A percentile compares a stretch with the other conserved stretches of the same genome.
Evolutionary conservation across 2,888 invertebrate genomes (phyloP).

Genomic region (Magallana nippona): DNA sequence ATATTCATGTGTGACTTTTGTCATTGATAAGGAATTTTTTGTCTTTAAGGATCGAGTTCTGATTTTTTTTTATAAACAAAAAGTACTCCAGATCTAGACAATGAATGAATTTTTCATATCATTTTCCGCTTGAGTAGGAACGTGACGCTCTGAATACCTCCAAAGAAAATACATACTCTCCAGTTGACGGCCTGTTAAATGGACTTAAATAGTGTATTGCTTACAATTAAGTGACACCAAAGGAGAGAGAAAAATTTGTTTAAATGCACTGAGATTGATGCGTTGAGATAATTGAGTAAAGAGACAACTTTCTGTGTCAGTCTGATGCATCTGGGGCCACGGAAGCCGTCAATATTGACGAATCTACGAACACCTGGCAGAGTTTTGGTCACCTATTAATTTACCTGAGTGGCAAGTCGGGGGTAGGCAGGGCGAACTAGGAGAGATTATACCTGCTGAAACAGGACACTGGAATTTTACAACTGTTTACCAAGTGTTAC

Average conservation of each 20-base stretch:
- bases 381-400: not conserved
- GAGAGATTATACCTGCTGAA: not conserved
- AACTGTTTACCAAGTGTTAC: not conserved
- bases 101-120: conserved; percentile 20
- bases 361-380: conserved; percentile 2
- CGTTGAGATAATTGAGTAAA: not conserved
- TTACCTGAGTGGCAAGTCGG: not conserved
- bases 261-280: conserved; percentile 6
- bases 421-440: not conserved
- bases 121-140: conserved; percentile 25
- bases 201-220: conserved; percentile 9
- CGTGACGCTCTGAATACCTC: not conserved
- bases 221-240: not conserved
- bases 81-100: no score
- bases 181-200: not conserved
- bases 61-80: not conserved
- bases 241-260: not conserved
- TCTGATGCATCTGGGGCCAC: not conserved
- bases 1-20: no score
- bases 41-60: not conserved
- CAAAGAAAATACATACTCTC: not conserved
- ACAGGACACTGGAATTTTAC: not conserved
- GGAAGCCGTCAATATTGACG: conserved; percentile 7
- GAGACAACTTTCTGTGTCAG: not conserved
- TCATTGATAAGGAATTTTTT: no score